These are phyloP conservation scores for Ceratosolen solmsi DNA, from an alignment of 1,140 invertebrate species.

Conservation along the genomic window DNA sequence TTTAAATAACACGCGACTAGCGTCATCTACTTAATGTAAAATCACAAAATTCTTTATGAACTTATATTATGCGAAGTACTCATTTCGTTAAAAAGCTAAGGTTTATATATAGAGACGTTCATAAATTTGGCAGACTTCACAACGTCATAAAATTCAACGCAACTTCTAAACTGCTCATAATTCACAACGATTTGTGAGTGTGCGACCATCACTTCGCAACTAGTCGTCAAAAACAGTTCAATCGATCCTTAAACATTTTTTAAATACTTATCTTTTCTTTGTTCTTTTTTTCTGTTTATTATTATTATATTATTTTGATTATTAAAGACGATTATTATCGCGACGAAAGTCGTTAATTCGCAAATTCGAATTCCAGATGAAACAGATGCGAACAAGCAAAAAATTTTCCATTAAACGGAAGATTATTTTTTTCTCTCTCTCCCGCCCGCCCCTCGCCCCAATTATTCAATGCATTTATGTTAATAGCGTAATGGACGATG, in stretches of 20 bases:
- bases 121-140: neutral
- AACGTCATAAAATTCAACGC: constrained; percentile 18
- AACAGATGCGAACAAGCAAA: too few relatives aligned
- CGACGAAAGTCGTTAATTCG: too few relatives aligned
- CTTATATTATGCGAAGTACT: neutral
- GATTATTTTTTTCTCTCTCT: too few relatives aligned
- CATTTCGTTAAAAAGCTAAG: neutral
- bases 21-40: neutral
- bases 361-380: too few relatives aligned
- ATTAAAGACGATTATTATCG: too few relatives aligned
- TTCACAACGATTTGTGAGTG: neutral
- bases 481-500: too few relatives aligned
- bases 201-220: neutral
- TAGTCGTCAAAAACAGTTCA: constrained; percentile 8
- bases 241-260: neutral
- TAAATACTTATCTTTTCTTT: neutral
- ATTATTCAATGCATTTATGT: too few relatives aligned
- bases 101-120: neutral
- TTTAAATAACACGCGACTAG: neutral
- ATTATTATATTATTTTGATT: too few relatives aligned
- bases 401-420: too few relatives aligned
- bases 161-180: constrained; percentile 22
- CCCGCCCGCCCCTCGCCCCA: too few relatives aligned
- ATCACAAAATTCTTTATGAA: neutral
- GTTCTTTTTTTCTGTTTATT: neutral